Base-by-base conservation (phyloP, 2,888 invertebrate species). In the Parnassius mnemosyne region DNA sequence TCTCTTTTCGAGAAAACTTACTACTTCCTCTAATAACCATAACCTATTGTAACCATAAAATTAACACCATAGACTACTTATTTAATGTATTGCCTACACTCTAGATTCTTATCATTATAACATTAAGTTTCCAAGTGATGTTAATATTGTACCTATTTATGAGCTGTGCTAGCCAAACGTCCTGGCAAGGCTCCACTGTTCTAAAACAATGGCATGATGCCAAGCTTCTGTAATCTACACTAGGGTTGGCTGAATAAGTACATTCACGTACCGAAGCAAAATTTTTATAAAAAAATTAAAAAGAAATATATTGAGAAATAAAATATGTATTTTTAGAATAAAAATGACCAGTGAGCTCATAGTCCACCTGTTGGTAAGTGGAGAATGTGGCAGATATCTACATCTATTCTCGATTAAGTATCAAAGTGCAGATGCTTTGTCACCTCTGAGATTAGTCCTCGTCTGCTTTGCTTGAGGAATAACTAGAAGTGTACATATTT, bases 81-180 rank as follows among this genome's bases (percentile, higher is more conserved):
- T 34, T 34, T 34, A 34, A 34, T 5, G 7, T 34, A 43, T 43
- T 9, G 16, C 13, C 13, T 46, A 46, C 46, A n/a, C 34, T 57
- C 7, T 44, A 52, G 43, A 59, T 59, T 44, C 46, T 47, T 34
- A 53, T 49, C 46, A 16, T 46, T 10, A 47, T 9, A 25, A 34
- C 52, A 51, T 59, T 63, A 55, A 54, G 55, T 20, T 52, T 25
- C 52, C 52, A 16, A 61, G 42, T 61, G 13, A 57, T 42, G 42
- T 42, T 44, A 51, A 57, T 51, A n/a, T 57, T 3, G 41, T 42
- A 50, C 12, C 49, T 43, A 12, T 47, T 61, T 57, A 61, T 49
- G 61, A 61, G n/a, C 46, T 12, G 42, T n/a, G 46, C 53, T 53
- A 57, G 57, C 61, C 61, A 61, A 61, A 61, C 46, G 56, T 10